These are phyloP conservation scores for Tipula confusa DNA, from an alignment of 2,888 invertebrate genomes.

Conservation along the genomic window DNA sequence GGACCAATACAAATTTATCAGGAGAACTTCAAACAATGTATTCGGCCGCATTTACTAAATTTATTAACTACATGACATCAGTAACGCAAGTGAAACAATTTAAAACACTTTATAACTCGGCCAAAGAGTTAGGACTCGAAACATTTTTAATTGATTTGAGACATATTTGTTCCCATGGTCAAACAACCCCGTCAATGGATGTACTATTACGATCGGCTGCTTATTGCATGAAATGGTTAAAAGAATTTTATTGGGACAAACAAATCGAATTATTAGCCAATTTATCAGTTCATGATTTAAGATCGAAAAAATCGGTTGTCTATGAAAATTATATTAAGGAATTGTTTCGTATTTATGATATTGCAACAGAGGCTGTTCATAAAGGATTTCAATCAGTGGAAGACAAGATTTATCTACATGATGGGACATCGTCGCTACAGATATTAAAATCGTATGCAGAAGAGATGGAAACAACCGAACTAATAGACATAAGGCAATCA, in stretches of 20 bases:
- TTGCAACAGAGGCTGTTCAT: slow-evolving; percentile 40
- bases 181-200: slow-evolving; percentile 42
- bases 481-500: not conserved
- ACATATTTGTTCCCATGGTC: slow-evolving; percentile 49
- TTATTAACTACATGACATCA: slow-evolving; percentile 49
- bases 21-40: slow-evolving; percentile 41
- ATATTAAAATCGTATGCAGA: not conserved
- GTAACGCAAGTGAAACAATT: slow-evolving; percentile 44
- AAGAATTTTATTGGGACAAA: slow-evolving; percentile 45
- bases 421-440: not conserved
- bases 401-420: slow-evolving; percentile 30
- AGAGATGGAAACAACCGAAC: not conserved
- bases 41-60: slow-evolving; percentile 46
- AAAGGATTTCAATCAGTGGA: slow-evolving; percentile 36
- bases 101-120: slow-evolving; percentile 47
- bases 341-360: slow-evolving; percentile 43
- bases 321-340: slow-evolving; percentile 41
- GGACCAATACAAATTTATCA: slow-evolving; percentile 35
- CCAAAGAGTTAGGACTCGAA: slow-evolving; percentile 44
- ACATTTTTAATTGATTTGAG: slow-evolving; percentile 48
- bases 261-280: slow-evolving; percentile 41
- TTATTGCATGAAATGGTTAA: slow-evolving; percentile 46
- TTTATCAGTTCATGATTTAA: slow-evolving; percentile 41
- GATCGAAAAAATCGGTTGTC: slow-evolving; percentile 39
- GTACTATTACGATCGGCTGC: slow-evolving; percentile 42